Conservation (phyloP, 1,140 invertebrate genomes). For the Carposina sasakii region DNA sequence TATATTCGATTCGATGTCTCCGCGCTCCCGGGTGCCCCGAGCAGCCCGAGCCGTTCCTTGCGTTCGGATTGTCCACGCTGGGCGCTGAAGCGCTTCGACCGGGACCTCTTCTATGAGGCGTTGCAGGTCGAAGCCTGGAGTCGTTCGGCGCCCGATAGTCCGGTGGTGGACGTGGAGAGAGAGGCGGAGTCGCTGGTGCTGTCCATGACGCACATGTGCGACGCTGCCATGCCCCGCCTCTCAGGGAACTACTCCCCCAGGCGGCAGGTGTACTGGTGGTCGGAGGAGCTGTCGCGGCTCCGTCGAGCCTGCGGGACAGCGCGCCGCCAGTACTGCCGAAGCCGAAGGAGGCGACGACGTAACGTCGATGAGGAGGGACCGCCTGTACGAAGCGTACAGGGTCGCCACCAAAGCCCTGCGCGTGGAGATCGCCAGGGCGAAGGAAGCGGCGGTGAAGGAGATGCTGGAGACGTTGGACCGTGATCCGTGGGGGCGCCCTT, state of each 20-base stretch:
- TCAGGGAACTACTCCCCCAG: background rate
- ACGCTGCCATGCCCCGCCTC: constrained; percentile 5
- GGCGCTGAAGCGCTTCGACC: background rate
- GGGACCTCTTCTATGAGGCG: background rate
- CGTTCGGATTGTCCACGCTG: background rate
- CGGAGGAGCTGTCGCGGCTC: constrained; percentile 1
- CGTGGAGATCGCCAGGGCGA: background rate
- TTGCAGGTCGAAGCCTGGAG: background rate
- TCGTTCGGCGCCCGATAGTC: background rate
- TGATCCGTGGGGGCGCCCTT: background rate
- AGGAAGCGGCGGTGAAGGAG: background rate
- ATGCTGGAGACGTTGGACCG: background rate
- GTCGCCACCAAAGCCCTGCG: background rate
- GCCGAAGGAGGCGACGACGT: background rate
- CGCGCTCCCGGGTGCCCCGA: background rate
- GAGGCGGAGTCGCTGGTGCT: background rate
- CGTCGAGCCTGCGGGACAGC: background rate
- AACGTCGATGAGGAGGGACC: background rate
- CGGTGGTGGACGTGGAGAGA: background rate
- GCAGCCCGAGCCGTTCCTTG: too few species aligned
- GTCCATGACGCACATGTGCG: background rate
- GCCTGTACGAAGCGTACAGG: background rate
- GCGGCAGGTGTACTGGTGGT: constrained; percentile 3
- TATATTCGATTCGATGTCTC: constrained; percentile 20
- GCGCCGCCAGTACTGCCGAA: background rate